phyloP scores from a whole-genome alignment of 1,140 invertebrate genomes.

The Scaptomyza hsui region DNA sequence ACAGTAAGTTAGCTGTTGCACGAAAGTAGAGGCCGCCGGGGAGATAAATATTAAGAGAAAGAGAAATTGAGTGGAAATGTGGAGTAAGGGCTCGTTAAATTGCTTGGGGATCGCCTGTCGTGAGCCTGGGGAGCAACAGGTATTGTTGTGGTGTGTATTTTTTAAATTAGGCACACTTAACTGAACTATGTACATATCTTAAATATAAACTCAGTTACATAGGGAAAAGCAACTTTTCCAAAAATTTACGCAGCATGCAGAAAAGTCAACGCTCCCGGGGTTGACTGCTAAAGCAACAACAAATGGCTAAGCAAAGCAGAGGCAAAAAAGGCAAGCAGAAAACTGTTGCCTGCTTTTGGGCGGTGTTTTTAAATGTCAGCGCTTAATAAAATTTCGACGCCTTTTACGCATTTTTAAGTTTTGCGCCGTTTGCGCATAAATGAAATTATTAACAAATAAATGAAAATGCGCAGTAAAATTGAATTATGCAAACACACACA shows the following conservation, averaged over 20 bases:
- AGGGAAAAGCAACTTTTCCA: conserved; percentile 17
- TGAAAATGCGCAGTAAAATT: conserved; percentile 57
- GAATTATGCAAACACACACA: conserved; percentile 52
- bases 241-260: conserved; percentile 25
- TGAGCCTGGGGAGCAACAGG: conserved; percentile 30
- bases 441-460: conserved; percentile 61
- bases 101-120: conserved; percentile 22
- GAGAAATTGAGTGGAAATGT: background rate
- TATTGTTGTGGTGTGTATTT: conserved; percentile 10
- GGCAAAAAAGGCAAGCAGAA: background rate
- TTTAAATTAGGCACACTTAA: conserved; percentile 5
- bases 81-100: conserved; percentile 9
- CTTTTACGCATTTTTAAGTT: conserved; percentile 53
- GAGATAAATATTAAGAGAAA: conserved; percentile 22
- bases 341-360: conserved; percentile 26
- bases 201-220: conserved; percentile 1
- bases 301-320: conserved; percentile 12
- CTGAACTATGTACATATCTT: conserved; percentile 22
- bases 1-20: conserved; percentile 10
- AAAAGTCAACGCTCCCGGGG: conserved; percentile 34
- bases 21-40: conserved; percentile 12
- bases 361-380: conserved; percentile 59
- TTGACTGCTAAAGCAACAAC: conserved; percentile 12
- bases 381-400: conserved; percentile 58
- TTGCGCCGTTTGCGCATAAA: conserved; percentile 54